Evolutionary conservation across 2,888 invertebrate species (phyloP).

Genomic region (Calliopum simillimum): DNA sequence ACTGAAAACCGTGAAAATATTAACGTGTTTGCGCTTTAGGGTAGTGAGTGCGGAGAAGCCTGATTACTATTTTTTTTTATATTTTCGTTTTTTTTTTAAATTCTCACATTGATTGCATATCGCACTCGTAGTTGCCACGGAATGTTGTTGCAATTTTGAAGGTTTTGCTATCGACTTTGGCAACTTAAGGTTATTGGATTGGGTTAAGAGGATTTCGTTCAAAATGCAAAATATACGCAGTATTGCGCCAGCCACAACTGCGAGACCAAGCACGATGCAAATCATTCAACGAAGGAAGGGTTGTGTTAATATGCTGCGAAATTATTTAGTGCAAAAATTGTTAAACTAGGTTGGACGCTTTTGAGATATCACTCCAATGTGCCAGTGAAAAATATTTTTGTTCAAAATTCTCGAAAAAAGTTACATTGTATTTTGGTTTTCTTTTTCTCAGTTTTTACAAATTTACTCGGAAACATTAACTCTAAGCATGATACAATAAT

Average conservation of each 20-base stretch:
- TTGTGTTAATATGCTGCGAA: constrained; percentile 46
- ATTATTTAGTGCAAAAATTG: constrained; percentile 34
- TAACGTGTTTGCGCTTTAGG: constrained; percentile 44
- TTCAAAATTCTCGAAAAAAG: too few relatives aligned
- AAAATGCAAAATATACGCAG: constrained; percentile 11
- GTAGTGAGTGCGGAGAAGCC: constrained; percentile 22
- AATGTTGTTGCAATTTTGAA: background rate
- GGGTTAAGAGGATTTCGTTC: background rate
- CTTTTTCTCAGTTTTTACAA: too few relatives aligned
- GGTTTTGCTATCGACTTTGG: background rate
- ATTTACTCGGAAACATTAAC: too few relatives aligned
- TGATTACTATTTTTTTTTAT: constrained; percentile 44
- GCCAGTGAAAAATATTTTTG: too few relatives aligned
- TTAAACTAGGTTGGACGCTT: background rate
- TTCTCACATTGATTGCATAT: constrained; percentile 6
- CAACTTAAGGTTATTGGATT: background rate
- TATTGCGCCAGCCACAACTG: constrained; percentile 1
- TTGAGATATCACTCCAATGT: too few relatives aligned
- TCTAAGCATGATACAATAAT: too few relatives aligned
- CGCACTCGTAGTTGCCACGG: background rate
- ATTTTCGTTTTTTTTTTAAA: constrained; percentile 10
- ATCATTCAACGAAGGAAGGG: constrained; percentile 39
- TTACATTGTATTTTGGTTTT: too few relatives aligned
- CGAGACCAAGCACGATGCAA: background rate
- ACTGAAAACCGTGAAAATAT: constrained; percentile 36